Percentiles rank a stretch among this genome's conserved stretches.
phyloP scores from a whole-genome alignment of 2,888 invertebrate species.

The Linyphia triangularis region DNA sequence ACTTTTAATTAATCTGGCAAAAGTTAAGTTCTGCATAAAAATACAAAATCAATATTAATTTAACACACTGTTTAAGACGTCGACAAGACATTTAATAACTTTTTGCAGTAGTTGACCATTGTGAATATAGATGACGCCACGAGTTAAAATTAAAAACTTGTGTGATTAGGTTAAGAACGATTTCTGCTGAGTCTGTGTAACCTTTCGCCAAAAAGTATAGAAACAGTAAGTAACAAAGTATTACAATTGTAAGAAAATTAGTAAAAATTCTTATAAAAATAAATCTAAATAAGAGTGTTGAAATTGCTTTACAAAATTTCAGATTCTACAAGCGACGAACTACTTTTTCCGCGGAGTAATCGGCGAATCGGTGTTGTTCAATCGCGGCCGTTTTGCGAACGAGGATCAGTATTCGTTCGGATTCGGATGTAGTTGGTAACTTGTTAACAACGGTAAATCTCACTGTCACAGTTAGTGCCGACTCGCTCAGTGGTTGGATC shows the following conservation, averaged over 20 bases:
- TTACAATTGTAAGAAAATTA: neutral
- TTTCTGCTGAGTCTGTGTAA: neutral
- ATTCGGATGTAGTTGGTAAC: neutral
- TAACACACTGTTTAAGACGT: neutral
- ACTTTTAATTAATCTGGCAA: no score
- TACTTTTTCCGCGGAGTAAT: slow-evolving; percentile 23
- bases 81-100: neutral
- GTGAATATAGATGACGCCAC: slow-evolving; percentile 25
- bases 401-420: slow-evolving; percentile 18
- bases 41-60: no score
- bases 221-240: neutral
- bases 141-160: neutral
- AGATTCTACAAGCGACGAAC: neutral
- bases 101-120: neutral
- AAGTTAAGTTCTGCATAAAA: no score
- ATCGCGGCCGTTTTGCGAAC: neutral
- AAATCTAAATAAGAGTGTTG: neutral
- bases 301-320: neutral
- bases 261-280: neutral
- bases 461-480: neutral
- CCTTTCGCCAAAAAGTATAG: neutral
- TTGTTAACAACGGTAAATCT: neutral
- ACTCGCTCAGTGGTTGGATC: neutral
- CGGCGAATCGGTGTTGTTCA: neutral
- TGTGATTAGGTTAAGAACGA: neutral